These are phyloP conservation scores for Sebastes dallii DNA, from an alignment of 2,797 vertebrate species.

Conservation along the genomic window DNA sequence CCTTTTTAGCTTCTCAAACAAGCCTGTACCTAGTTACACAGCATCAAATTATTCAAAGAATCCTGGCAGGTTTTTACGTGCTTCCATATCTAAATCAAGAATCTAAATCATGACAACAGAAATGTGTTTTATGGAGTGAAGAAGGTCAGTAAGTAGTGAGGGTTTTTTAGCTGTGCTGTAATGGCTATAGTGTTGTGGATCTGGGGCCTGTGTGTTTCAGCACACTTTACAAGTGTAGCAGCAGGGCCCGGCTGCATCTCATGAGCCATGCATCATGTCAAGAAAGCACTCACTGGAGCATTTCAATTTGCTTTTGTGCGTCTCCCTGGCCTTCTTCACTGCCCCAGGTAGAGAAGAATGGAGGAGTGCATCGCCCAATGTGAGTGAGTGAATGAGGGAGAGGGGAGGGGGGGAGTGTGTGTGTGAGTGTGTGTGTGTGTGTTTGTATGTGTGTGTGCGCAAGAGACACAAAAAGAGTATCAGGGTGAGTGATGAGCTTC, in stretches of 20 bases:
- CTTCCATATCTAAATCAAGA: background rate
- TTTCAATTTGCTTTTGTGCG: conserved; percentile 85
- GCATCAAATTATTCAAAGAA: conserved; percentile 1
- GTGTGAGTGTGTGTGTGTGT: background rate
- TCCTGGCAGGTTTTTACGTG: background rate
- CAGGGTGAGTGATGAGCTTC: conserved; percentile 63
- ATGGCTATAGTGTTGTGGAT: conserved; percentile 46
- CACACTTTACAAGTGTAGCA: conserved; percentile 56
- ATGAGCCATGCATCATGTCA: conserved; percentile 80
- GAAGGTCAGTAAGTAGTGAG: conserved; percentile 5
- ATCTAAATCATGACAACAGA: background rate
- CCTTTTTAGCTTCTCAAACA: conserved; percentile 11
- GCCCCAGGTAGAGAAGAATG: conserved; percentile 80
- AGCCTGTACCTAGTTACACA: background rate
- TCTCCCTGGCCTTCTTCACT: conserved; percentile 69
- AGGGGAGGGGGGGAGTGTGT: background rate
- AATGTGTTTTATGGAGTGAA: background rate
- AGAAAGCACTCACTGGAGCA: conserved; percentile 84
- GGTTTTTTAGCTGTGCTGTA: conserved; percentile 15
- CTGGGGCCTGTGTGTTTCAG: conserved; percentile 48
- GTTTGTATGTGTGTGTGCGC: background rate
- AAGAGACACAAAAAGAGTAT: conserved; percentile 36
- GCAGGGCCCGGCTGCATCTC: conserved; percentile 72
- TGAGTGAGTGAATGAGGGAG: conserved; percentile 62
- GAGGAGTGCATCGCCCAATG: conserved; percentile 70